These are phyloP conservation scores for Geotrupes spiniger DNA, from an alignment of 2,888 invertebrate genomes.

Conservation along the genomic window DNA sequence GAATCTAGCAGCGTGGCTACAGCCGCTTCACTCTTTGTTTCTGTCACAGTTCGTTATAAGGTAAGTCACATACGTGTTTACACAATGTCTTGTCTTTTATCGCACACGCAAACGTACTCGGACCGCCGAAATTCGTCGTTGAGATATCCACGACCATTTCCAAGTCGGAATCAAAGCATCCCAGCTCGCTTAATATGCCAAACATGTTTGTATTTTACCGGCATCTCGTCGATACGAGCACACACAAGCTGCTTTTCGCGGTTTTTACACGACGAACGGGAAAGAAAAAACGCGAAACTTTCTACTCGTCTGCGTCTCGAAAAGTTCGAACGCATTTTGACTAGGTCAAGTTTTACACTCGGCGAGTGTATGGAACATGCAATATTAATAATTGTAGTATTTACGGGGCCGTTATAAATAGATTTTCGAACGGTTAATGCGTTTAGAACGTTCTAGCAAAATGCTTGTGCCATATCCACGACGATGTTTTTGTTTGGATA, in stretches of 20 bases:
- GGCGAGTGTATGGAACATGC: too few relatives aligned
- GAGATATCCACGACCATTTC: not conserved
- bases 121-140: not conserved
- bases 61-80: conserved; percentile 39
- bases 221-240: conserved; percentile 26
- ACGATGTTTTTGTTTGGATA: too few relatives aligned
- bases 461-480: too few relatives aligned
- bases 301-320: conserved; percentile 1
- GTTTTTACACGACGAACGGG: not conserved
- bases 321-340: conserved; percentile 15
- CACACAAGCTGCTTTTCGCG: conserved; percentile 6
- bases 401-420: too few relatives aligned
- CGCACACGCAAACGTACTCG: not conserved
- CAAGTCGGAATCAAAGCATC: not conserved
- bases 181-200: conserved; percentile 27
- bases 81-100: too few relatives aligned
- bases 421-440: too few relatives aligned
- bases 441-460: too few relatives aligned
- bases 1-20: conserved; percentile 51
- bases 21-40: conserved; percentile 51
- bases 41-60: conserved; percentile 46
- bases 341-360: conserved; percentile 17
- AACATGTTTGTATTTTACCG: conserved; percentile 42
- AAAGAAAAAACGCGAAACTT: conserved; percentile 9
- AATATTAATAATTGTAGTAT: too few relatives aligned